A percentile compares a stretch with the other conserved stretches of the same genome.
These are phyloP conservation scores for Dusona sp. DNA, from an alignment of 2,888 invertebrate species.

Conservation along the genomic window DNA sequence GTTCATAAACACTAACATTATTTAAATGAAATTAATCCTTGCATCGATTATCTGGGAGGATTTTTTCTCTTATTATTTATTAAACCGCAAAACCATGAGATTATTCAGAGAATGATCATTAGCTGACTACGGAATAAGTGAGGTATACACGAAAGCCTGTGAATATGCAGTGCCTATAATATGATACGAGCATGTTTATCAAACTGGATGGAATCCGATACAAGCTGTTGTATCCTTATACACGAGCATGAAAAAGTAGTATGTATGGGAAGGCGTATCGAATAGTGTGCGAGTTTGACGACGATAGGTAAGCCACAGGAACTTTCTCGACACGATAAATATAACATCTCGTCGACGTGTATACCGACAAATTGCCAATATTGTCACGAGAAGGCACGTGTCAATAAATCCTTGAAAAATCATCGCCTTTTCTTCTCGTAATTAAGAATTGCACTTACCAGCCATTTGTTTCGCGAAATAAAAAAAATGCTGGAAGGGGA, in stretches of 20 bases:
- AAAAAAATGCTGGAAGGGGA: background rate
- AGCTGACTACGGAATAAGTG: slow-evolving; percentile 18
- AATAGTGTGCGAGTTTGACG: slow-evolving; percentile 10
- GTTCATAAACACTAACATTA: background rate
- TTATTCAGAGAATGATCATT: slow-evolving; percentile 1
- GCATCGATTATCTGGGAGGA: background rate
- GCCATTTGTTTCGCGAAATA: background rate
- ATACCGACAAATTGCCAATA: slow-evolving; percentile 56
- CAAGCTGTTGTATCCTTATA: slow-evolving; percentile 9
- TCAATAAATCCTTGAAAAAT: slow-evolving; percentile 25
- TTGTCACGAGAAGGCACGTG: slow-evolving; percentile 16
- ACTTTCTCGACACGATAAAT: slow-evolving; percentile 54
- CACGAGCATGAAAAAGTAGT: background rate
- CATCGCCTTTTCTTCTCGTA: slow-evolving; percentile 1
- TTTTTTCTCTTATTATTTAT: background rate
- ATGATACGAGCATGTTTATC: slow-evolving; percentile 51
- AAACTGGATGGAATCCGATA: slow-evolving; percentile 56
- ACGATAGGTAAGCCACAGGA: slow-evolving; percentile 26
- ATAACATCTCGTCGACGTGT: slow-evolving; percentile 50
- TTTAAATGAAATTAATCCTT: background rate
- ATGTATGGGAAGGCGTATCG: background rate
- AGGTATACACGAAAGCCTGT: slow-evolving; percentile 29
- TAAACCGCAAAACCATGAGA: background rate
- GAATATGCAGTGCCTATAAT: slow-evolving; percentile 47
- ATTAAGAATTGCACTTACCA: slow-evolving; percentile 20